A percentile compares a stretch with the other conserved stretches of the same genome.
Conservation (phyloP, 2,888 invertebrate species). For the Alloscopus bannaensis region DNA sequence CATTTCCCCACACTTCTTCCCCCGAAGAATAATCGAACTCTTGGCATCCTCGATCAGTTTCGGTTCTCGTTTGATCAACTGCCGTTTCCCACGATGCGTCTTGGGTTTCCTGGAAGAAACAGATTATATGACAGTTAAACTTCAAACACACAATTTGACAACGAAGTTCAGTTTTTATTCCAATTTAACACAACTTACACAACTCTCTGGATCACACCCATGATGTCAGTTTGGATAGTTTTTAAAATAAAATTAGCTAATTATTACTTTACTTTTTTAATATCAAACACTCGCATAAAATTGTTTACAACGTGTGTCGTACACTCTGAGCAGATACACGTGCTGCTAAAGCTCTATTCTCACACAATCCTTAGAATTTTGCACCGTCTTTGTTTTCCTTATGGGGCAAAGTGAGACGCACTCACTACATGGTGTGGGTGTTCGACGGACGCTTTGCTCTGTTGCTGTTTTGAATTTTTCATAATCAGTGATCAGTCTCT, state of each 20-base stretch:
- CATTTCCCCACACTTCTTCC: constrained; percentile 85
- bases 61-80: constrained; percentile 87
- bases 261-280: too few species aligned
- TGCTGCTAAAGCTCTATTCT: constrained; percentile 17
- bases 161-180: too few species aligned
- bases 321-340: too few species aligned
- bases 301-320: too few species aligned
- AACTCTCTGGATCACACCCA: constrained; percentile 75
- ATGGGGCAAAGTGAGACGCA: constrained; percentile 19
- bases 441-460: too few species aligned
- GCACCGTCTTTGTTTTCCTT: constrained; percentile 19
- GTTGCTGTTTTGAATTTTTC: too few species aligned
- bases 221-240: too few species aligned
- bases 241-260: too few species aligned
- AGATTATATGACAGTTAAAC: not conserved
- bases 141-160: constrained; percentile 13
- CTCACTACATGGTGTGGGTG: not conserved
- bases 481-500: too few species aligned
- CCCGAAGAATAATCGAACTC: constrained; percentile 88
- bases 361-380: not conserved
- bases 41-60: constrained; percentile 93
- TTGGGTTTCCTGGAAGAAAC: constrained; percentile 85
- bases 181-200: constrained; percentile 74
- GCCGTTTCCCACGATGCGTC: constrained; percentile 91
- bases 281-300: too few species aligned